A percentile compares a stretch with the other conserved stretches of the same genome.
These are phyloP conservation scores for Galerucella pusilla DNA, from an alignment of 2,888 invertebrate genomes.

Conservation along the genomic window DNA sequence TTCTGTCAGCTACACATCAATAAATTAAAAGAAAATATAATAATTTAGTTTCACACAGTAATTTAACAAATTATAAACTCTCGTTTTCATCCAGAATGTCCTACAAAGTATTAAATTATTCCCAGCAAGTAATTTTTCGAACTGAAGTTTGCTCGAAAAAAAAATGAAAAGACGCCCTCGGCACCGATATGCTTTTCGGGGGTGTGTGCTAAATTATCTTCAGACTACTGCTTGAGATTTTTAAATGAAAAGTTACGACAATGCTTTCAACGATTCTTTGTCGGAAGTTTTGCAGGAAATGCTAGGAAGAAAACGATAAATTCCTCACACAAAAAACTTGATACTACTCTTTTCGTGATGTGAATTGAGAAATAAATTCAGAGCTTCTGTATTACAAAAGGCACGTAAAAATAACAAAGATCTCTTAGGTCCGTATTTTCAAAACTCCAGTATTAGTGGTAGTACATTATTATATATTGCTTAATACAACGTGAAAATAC, in stretches of 20 bases:
- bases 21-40: not conserved
- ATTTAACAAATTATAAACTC: not conserved
- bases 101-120: conserved; percentile 8
- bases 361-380: conserved; percentile 28
- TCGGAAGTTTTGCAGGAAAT: conserved; percentile 31
- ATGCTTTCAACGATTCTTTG: conserved; percentile 36
- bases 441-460: not conserved
- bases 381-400: not conserved
- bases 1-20: not conserved
- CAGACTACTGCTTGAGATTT: conserved; percentile 34
- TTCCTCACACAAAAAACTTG: conserved; percentile 32
- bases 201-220: conserved; percentile 33
- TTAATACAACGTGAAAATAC: not conserved
- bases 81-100: conserved; percentile 3
- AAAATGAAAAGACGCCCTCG: conserved; percentile 18
- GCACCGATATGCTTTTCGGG: conserved; percentile 23
- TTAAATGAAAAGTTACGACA: conserved; percentile 38
- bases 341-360: conserved; percentile 32
- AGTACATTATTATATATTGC: not conserved
- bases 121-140: conserved; percentile 24
- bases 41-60: not conserved
- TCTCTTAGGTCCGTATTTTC: not conserved
- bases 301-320: conserved; percentile 35
- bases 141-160: no score
- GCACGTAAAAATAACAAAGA: conserved; percentile 5